Evolutionary conservation across 2,113 vertebrate species (phyloP).

Genomic region (Carassius carassius): DNA sequence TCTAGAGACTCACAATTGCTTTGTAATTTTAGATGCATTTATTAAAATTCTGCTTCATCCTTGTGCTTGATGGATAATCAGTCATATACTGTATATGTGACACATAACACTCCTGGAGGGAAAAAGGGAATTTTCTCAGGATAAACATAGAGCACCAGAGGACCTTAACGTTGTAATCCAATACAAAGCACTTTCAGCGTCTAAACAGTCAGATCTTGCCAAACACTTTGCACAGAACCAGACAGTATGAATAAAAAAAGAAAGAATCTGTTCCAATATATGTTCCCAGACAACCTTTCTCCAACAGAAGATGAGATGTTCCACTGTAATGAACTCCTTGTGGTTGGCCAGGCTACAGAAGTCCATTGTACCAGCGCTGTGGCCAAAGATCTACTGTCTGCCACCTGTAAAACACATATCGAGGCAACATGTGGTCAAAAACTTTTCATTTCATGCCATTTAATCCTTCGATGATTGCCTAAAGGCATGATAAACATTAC

Average conservation of each 20-base stretch:
- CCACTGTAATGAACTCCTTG: constrained; percentile 61
- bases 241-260: constrained; percentile 51
- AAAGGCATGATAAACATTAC: constrained; percentile 14
- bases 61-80: neutral
- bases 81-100: neutral
- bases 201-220: constrained; percentile 50
- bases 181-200: constrained; percentile 51
- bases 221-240: constrained; percentile 54
- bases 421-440: constrained; percentile 55
- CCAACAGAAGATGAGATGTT: constrained; percentile 57
- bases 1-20: neutral
- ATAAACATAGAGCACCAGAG: constrained; percentile 2
- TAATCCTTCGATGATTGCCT: neutral
- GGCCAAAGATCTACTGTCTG: constrained; percentile 45
- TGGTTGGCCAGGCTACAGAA: constrained; percentile 60
- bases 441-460: constrained; percentile 26
- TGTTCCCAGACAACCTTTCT: constrained; percentile 49
- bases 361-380: constrained; percentile 53
- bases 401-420: constrained; percentile 64
- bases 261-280: constrained; percentile 50
- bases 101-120: neutral
- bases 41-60: neutral
- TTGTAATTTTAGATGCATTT: neutral
- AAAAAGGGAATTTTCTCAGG: neutral
- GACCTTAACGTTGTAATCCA: constrained; percentile 33